These are phyloP conservation scores for Philopedon plagiatum DNA, from an alignment of 2,888 invertebrate species.

Conservation along the genomic window DNA sequence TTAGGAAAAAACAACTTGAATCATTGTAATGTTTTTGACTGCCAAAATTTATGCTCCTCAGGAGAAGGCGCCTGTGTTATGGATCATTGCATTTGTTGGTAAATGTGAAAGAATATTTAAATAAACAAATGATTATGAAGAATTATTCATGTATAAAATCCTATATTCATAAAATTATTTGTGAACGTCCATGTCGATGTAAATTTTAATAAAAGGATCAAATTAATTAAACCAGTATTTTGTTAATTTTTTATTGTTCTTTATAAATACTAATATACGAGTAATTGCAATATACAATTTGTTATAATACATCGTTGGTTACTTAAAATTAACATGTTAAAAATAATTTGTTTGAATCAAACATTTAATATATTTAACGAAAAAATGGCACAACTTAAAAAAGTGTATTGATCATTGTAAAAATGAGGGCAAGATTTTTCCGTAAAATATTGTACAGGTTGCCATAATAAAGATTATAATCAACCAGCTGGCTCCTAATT, in stretches of 20 bases:
- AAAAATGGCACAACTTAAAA: conserved; percentile 34
- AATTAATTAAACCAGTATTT: neutral
- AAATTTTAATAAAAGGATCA: neutral
- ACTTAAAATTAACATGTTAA: conserved; percentile 31
- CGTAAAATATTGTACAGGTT: neutral
- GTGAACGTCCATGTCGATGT: too few relatives aligned
- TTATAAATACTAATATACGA: conserved; percentile 35
- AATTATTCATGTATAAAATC: too few relatives aligned
- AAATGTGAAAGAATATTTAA: too few relatives aligned
- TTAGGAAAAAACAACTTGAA: neutral
- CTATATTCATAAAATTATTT: too few relatives aligned
- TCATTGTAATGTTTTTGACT: neutral
- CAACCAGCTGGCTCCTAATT: neutral
- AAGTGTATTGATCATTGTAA: conserved; percentile 23
- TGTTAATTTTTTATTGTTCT: conserved; percentile 33
- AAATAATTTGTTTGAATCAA: conserved; percentile 22
- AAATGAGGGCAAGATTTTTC: conserved; percentile 27
- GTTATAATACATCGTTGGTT: conserved; percentile 28
- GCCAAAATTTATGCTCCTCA: neutral
- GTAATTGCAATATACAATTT: conserved; percentile 29
- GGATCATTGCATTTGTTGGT: neutral
- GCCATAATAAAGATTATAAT: neutral
- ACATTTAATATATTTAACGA: conserved; percentile 21
- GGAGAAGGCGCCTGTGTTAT: neutral
- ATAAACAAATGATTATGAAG: too few relatives aligned